Base-by-base conservation (phyloP, 2,797 vertebrate species). In the Cirrhinus molitorella region DNA sequence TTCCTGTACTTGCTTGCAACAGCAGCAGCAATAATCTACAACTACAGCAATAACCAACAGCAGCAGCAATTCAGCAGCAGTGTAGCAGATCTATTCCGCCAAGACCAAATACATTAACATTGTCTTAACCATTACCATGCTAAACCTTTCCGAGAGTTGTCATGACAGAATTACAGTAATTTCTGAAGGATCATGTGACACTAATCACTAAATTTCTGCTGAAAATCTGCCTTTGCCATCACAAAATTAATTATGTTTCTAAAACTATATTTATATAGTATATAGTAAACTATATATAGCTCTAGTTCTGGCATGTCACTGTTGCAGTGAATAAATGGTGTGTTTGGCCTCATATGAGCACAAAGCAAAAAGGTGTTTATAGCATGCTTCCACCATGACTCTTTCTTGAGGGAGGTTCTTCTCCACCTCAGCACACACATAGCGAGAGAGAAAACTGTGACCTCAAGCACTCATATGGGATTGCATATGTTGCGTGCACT, bases 401-500 rank as follows among this genome's bases (percentile, higher is more conserved):
- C 3, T 16, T 55, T 72, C 71, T 72, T 4, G 13, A 34, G 43
- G 21, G 14, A 34, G 63, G 70, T 45, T 79, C 16, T 43, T n/a
- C 67, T 31, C 34, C 53, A 67, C 14, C 61, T 31, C 19, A 19
- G 51, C 23, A 11, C 19, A 74, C 17, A 53, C 4, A 61, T 1
- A 83, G 66, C 43, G 53, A 79, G 17, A 79, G 66, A 49, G 40
- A n/a, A 65, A 25, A 71, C 40, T 83, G 68, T 85, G 55, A 80
- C 75, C 76, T 83, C 55, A 76, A 55, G 28, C n/a, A 75, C 7
- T 55, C 67, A 68, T 61, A 59, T 81, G 79, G 79, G 59, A 73
- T 73, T 72, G n/a, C 47, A 77, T 40, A 23, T 59, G 73, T 65
- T 85, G 73, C 47, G 28, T 70, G 23, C 59, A 21, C 9, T 23